Percentiles rank a stretch among this genome's conserved stretches.
phyloP scores from a whole-genome alignment of 2,888 invertebrate genomes.

The Eupithecia centaureata region DNA sequence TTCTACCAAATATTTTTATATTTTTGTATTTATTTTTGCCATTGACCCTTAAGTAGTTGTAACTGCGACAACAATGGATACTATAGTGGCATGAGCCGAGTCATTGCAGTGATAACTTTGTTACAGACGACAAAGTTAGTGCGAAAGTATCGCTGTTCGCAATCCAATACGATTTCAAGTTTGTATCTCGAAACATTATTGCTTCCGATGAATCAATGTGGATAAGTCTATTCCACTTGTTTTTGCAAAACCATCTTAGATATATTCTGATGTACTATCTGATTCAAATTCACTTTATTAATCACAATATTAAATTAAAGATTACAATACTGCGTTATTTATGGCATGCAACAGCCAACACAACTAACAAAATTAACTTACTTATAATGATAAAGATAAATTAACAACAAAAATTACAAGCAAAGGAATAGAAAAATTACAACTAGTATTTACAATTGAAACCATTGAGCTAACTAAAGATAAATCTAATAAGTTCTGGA shows the following conservation, averaged over 20 bases:
- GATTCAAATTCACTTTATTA: too few relatives aligned
- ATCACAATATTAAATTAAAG: too few relatives aligned
- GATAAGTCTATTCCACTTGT: neutral
- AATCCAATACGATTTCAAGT: constrained; percentile 24
- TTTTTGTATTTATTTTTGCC: neutral
- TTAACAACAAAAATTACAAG: too few relatives aligned
- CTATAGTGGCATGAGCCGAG: constrained; percentile 4
- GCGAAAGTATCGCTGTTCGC: constrained; percentile 21
- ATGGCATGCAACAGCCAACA: too few relatives aligned
- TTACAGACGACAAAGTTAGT: constrained; percentile 17
- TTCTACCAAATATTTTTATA: too few relatives aligned
- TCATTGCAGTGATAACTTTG: constrained; percentile 19
- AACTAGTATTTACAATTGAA: too few relatives aligned
- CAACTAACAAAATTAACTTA: too few relatives aligned
- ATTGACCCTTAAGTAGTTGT: neutral
- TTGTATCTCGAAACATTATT: constrained; percentile 24
- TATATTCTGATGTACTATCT: neutral
- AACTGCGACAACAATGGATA: neutral
- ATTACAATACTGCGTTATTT: too few relatives aligned
- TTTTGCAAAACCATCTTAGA: neutral
- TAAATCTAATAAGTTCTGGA: too few relatives aligned
- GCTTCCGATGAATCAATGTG: constrained; percentile 13
- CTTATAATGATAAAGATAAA: too few relatives aligned
- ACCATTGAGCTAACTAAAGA: too few relatives aligned
- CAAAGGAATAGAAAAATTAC: too few relatives aligned